Evolutionary conservation across 2,113 vertebrate species (phyloP).

Genomic region (Pluvialis apricaria): DNA sequence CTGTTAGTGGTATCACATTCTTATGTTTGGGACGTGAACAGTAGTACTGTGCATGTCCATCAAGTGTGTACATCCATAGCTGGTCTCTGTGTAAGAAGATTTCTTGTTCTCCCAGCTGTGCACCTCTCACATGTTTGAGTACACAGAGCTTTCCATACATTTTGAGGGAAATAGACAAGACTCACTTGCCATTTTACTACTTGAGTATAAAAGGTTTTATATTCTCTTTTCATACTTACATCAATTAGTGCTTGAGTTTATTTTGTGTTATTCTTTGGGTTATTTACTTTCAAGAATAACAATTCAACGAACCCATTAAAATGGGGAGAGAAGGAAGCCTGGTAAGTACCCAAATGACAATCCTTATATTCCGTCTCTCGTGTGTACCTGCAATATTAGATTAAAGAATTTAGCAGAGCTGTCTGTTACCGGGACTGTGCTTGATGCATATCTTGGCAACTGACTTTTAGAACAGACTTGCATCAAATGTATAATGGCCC

Average conservation of each 20-base stretch:
- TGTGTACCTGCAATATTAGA: not conserved
- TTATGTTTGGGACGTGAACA: not conserved
- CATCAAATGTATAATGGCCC: not conserved
- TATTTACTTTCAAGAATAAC: not conserved
- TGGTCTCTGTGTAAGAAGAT: not conserved
- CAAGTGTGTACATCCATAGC: not conserved
- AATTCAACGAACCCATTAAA: not conserved
- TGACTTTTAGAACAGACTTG: not conserved
- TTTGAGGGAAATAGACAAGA: not conserved
- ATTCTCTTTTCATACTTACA: not conserved
- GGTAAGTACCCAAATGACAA: not conserved
- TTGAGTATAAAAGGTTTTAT: not conserved
- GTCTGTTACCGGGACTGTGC: not conserved
- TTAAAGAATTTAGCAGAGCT: not conserved
- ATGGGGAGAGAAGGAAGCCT: not conserved
- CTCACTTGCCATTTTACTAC: not conserved
- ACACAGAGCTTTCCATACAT: not conserved
- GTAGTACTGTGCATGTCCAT: not conserved
- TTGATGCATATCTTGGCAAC: not conserved
- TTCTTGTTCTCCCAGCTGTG: not conserved
- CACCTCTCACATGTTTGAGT: not conserved
- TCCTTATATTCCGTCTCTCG: not conserved
- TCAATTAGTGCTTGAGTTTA: not conserved
- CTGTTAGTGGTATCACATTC: not conserved
- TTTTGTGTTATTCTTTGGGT: not conserved